These are phyloP conservation scores for Baryphthengus martii DNA, from an alignment of 2,113 vertebrate genomes.

Conservation along the genomic window DNA sequence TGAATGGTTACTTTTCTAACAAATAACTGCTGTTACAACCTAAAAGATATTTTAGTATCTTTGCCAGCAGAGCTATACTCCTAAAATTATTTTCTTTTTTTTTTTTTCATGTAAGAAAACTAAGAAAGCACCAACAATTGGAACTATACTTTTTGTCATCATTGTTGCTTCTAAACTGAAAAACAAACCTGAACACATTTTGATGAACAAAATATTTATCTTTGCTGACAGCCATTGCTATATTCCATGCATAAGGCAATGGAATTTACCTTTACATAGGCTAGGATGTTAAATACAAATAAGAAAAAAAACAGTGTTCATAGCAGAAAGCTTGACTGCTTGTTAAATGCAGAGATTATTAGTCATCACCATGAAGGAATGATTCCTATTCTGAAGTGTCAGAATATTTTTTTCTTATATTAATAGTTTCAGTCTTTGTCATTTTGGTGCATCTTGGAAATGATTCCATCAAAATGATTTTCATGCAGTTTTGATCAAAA, in stretches of 20 bases:
- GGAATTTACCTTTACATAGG: neutral
- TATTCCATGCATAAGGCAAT: neutral
- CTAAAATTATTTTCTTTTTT: neutral
- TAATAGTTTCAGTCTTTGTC: neutral
- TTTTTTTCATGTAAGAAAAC: neutral
- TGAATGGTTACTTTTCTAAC: neutral
- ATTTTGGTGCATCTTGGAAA: neutral
- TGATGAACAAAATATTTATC: conserved; percentile 5
- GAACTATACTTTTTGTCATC: neutral
- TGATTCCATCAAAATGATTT: conserved; percentile 22
- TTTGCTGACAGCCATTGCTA: neutral
- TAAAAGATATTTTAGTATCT: neutral
- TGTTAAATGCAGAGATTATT: conserved; percentile 8
- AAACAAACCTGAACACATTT: neutral
- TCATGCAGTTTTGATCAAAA: conserved; percentile 20
- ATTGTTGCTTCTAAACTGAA: neutral
- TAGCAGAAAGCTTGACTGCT: neutral
- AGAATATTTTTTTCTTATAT: neutral
- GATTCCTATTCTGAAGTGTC: neutral
- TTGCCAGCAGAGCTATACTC: neutral
- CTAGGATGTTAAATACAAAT: neutral
- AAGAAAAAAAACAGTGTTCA: neutral
- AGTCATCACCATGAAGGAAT: neutral
- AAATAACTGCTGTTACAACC: neutral
- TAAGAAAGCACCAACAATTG: neutral